Evolutionary conservation across 1,140 invertebrate genomes (phyloP).

Genomic region (Cydia amplana): DNA sequence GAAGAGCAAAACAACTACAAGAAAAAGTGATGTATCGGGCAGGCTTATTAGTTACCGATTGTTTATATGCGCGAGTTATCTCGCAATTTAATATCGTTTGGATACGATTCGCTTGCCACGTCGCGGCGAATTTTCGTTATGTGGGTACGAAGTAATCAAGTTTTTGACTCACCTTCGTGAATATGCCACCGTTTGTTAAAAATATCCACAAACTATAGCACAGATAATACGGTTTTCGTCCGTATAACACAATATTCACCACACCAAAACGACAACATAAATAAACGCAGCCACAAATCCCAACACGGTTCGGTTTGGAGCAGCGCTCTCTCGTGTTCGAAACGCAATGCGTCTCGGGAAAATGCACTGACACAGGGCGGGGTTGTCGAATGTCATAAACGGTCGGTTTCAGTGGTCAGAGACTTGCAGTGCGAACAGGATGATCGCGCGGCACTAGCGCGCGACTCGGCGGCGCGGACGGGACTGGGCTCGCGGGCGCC

Average conservation of each 20-base stretch:
- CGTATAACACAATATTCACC: constrained; percentile 77
- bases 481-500: constrained; percentile 53
- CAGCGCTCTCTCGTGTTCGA: constrained; percentile 63
- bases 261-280: constrained; percentile 79
- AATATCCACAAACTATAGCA: constrained; percentile 74
- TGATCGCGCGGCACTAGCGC: constrained; percentile 49
- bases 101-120: constrained; percentile 55
- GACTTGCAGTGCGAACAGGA: constrained; percentile 52
- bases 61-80: constrained; percentile 7
- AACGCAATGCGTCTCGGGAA: constrained; percentile 62
- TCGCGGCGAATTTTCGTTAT: constrained; percentile 56
- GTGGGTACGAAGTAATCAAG: constrained; percentile 48
- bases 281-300: constrained; percentile 67
- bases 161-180: constrained; percentile 71
- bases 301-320: constrained; percentile 47
- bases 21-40: not conserved
- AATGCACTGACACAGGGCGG: constrained; percentile 76
- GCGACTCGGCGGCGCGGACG: constrained; percentile 59
- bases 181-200: constrained; percentile 66
- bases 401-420: constrained; percentile 73
- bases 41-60: constrained; percentile 1
- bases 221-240: constrained; percentile 77
- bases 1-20: not conserved
- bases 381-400: constrained; percentile 76
- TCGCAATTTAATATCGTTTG: constrained; percentile 2